A percentile compares a stretch with the other conserved stretches of the same genome.
These are phyloP conservation scores for Drosophila willistoni DNA, from an alignment of 1,140 invertebrate genomes.

Conservation along the genomic window DNA sequence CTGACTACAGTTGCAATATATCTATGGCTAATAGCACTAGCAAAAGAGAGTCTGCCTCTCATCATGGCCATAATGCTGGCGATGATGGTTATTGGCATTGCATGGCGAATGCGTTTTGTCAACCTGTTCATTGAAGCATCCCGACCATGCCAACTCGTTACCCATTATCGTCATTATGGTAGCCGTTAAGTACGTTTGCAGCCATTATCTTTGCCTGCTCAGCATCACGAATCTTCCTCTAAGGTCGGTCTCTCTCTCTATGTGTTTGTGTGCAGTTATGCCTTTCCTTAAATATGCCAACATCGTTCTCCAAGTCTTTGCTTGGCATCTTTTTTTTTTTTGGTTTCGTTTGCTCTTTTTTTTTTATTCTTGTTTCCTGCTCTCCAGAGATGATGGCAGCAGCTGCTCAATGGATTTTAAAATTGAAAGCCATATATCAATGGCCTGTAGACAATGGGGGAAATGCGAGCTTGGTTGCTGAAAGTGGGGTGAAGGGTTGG, in stretches of 20 bases:
- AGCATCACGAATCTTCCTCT: background rate
- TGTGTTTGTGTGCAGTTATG: slow-evolving; percentile 43
- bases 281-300: slow-evolving; percentile 70
- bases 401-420: slow-evolving; percentile 78
- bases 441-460: slow-evolving; percentile 41
- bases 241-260: background rate
- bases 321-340: slow-evolving; percentile 22
- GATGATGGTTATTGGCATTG: slow-evolving; percentile 54
- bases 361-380: slow-evolving; percentile 4
- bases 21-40: background rate
- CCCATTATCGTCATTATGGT: slow-evolving; percentile 80
- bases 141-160: slow-evolving; percentile 38
- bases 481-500: background rate
- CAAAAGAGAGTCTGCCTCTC: too few relatives aligned
- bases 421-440: slow-evolving; percentile 83
- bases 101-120: slow-evolving; percentile 70
- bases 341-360: background rate
- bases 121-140: slow-evolving; percentile 43
- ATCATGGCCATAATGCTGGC: slow-evolving; percentile 9
- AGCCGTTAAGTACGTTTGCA: slow-evolving; percentile 72
- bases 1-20: background rate
- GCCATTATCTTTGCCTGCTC: slow-evolving; percentile 50
- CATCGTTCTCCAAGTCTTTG: slow-evolving; percentile 24
- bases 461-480: background rate
- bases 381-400: slow-evolving; percentile 21